These are phyloP conservation scores for Scaptomyza hsui DNA, from an alignment of 1,140 invertebrate genomes.

Conservation along the genomic window DNA sequence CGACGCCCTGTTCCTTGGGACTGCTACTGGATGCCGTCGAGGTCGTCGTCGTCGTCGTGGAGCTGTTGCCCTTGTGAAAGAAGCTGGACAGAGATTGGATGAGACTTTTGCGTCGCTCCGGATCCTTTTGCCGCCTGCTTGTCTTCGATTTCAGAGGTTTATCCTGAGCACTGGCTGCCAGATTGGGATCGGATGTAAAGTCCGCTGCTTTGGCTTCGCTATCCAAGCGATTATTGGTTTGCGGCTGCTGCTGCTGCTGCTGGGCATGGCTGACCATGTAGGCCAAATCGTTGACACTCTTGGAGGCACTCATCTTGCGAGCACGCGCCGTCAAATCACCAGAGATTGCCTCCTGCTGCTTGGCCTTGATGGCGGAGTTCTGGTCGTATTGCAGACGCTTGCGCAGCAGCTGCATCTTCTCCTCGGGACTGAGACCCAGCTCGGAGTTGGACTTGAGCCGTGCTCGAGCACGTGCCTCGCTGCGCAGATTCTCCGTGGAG, in stretches of 20 bases:
- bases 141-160: conserved; percentile 77
- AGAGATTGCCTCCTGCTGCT: conserved; percentile 38
- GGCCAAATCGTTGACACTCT: conserved; percentile 83
- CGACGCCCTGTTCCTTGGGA: conserved; percentile 59
- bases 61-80: conserved; percentile 86
- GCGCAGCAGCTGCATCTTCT: conserved; percentile 86
- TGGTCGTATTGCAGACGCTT: conserved; percentile 76
- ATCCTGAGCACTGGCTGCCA: conserved; percentile 77
- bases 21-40: conserved; percentile 39
- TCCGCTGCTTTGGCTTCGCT: conserved; percentile 59
- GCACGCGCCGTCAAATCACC: conserved; percentile 62
- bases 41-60: conserved; percentile 26
- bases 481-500: conserved; percentile 86
- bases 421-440: conserved; percentile 89
- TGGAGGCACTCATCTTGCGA: conserved; percentile 79
- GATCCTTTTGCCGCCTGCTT: conserved; percentile 86
- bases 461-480: conserved; percentile 88
- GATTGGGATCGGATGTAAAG: conserved; percentile 87
- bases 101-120: conserved; percentile 91
- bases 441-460: conserved; percentile 89
- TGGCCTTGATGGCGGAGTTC: conserved; percentile 37
- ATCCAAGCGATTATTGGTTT: conserved; percentile 24
- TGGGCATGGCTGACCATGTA: conserved; percentile 55
- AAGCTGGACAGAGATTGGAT: conserved; percentile 93
- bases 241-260: conserved; percentile 41